phyloP scores from a whole-genome alignment of 1,140 invertebrate genomes.

The Ectropis grisescens region DNA sequence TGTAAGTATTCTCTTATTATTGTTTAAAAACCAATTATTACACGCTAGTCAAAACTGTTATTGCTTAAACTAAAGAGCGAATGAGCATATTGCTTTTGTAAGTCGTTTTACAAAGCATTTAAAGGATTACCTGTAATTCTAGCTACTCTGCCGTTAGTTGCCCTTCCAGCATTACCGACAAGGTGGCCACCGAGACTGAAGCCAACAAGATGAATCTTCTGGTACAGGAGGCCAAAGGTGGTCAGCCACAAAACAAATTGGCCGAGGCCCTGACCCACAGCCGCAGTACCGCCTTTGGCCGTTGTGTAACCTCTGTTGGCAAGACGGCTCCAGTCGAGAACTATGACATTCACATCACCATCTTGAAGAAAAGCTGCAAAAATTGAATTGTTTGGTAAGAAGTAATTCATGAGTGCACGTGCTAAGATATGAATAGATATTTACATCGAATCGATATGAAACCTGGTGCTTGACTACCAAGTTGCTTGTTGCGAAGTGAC shows the following conservation, averaged over 20 bases:
- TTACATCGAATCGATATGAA: too few species aligned
- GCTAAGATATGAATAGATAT: too few species aligned
- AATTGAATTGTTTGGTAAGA: neutral
- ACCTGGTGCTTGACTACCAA: too few species aligned
- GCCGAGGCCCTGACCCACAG: slow-evolving; percentile 52
- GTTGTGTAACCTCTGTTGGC: slow-evolving; percentile 69
- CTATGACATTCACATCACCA: slow-evolving; percentile 74
- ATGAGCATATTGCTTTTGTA: too few species aligned
- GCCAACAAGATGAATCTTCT: slow-evolving; percentile 27
- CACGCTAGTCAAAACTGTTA: too few species aligned
- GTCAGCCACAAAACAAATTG: slow-evolving; percentile 68
- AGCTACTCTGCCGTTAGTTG: slow-evolving; percentile 15
- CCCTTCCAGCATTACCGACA: slow-evolving; percentile 31
- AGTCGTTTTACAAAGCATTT: too few species aligned
- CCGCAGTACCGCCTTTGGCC: slow-evolving; percentile 61
- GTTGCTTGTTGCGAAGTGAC: too few species aligned
- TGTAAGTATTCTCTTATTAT: too few species aligned
- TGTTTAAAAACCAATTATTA: too few species aligned
- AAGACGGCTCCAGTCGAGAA: slow-evolving; percentile 74
- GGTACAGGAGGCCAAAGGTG: slow-evolving; percentile 17
- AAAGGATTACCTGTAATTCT: slow-evolving; percentile 27
- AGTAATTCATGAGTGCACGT: too few species aligned
- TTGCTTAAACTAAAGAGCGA: too few species aligned
- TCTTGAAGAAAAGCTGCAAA: slow-evolving; percentile 67
- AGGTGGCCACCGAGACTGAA: slow-evolving; percentile 36